Conservation (phyloP, 2,113 vertebrate genomes). For the Ranitomeya variabilis region DNA sequence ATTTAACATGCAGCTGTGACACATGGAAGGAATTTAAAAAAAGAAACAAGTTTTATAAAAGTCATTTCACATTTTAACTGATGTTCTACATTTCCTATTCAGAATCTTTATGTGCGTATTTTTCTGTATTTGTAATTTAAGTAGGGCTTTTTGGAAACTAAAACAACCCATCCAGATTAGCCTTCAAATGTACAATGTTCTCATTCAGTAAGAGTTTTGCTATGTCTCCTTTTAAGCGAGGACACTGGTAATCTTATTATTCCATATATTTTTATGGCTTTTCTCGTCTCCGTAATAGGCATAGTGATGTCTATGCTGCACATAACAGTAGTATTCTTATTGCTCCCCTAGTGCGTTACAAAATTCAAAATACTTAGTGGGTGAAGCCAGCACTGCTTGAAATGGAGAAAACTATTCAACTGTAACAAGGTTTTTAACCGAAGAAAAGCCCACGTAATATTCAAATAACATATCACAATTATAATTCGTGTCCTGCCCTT, state of each 20-base stretch:
- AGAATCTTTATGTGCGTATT: neutral
- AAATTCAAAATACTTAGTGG: slow-evolving; percentile 11
- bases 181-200: neutral
- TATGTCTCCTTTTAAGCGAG: neutral
- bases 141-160: neutral
- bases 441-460: neutral
- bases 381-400: neutral
- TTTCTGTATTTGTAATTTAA: neutral
- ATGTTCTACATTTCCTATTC: neutral
- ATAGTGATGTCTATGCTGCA: neutral
- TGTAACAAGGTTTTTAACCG: neutral
- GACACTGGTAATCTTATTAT: neutral
- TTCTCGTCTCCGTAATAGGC: neutral
- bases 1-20: neutral
- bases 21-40: neutral
- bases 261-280: slow-evolving; percentile 2
- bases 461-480: slow-evolving; percentile 4
- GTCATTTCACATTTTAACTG: neutral
- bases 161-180: neutral
- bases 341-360: slow-evolving; percentile 12
- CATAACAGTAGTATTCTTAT: neutral
- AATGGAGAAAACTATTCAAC: slow-evolving; percentile 2
- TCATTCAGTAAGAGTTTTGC: neutral
- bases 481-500: neutral
- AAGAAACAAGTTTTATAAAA: neutral